These are phyloP conservation scores for Lemur catta DNA, from an alignment of 2,797 vertebrate genomes.

Conservation along the genomic window DNA sequence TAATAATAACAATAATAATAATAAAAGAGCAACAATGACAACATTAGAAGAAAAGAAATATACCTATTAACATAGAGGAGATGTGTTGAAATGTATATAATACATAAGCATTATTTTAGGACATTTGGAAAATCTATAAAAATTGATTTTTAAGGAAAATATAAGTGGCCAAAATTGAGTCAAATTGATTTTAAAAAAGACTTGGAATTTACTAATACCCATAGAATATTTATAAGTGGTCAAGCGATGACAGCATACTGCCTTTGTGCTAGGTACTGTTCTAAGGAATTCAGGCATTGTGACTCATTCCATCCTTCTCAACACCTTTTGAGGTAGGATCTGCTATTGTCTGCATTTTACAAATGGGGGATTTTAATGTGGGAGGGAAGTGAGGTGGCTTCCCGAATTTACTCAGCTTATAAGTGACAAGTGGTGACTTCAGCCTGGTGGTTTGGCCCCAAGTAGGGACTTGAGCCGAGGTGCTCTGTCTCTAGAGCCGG, in stretches of 20 bases:
- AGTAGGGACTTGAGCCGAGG: not conserved
- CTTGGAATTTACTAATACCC: not conserved
- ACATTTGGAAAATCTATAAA: not conserved
- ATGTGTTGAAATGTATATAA: not conserved
- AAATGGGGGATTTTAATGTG: not conserved
- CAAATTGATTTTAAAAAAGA: not conserved
- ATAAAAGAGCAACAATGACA: not conserved
- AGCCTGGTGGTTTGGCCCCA: not conserved
- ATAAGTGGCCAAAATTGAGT: not conserved
- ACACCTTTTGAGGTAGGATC: not conserved
- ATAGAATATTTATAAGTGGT: not conserved
- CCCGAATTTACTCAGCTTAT: not conserved
- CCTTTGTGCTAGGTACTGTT: rapidly evolving
- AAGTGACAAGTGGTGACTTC: not conserved
- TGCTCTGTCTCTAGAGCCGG: not conserved
- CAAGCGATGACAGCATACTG: rapidly evolving
- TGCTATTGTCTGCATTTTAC: not conserved
- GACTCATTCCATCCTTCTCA: not conserved
- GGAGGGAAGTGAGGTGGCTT: not conserved
- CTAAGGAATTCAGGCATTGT: not conserved
- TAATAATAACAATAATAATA: not conserved
- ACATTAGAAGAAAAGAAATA: not conserved
- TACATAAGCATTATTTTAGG: not conserved
- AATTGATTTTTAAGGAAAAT: not conserved
- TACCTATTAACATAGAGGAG: not conserved